Evolutionary conservation across 2,797 vertebrate genomes (phyloP).

Genomic region (Coranthus polyacanthus): DNA sequence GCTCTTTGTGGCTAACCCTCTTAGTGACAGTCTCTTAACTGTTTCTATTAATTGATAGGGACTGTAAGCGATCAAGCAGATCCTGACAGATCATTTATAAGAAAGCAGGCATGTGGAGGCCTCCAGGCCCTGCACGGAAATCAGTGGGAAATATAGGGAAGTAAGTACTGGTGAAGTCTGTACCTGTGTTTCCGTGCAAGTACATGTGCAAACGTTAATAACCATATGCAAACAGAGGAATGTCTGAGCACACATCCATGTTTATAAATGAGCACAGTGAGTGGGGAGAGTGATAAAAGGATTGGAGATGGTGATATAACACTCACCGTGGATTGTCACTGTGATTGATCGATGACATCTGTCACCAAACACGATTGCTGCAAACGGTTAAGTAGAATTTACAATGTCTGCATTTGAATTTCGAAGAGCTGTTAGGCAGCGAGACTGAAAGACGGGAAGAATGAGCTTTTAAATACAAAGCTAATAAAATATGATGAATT

Average conservation of each 20-base stretch:
- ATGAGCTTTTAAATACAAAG: neutral
- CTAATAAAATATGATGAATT: neutral
- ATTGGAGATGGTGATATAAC: slow-evolving; percentile 36
- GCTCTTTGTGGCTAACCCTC: slow-evolving; percentile 55
- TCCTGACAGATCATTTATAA: slow-evolving; percentile 23
- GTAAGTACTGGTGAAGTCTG: slow-evolving; percentile 11
- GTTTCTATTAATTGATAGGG: slow-evolving; percentile 69
- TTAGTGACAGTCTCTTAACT: slow-evolving; percentile 65
- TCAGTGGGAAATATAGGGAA: slow-evolving; percentile 8
- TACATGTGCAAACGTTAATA: neutral
- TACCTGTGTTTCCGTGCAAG: neutral
- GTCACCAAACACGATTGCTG: neutral
- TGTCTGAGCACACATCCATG: neutral
- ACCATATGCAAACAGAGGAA: neutral
- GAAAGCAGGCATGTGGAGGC: slow-evolving; percentile 16
- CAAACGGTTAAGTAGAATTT: neutral
- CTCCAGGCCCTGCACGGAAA: neutral
- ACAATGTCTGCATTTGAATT: neutral
- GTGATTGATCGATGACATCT: slow-evolving; percentile 27
- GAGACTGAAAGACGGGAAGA: neutral
- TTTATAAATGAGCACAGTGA: slow-evolving; percentile 6
- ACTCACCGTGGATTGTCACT: slow-evolving; percentile 25
- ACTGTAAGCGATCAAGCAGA: slow-evolving; percentile 46
- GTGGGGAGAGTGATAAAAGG: slow-evolving; percentile 30
- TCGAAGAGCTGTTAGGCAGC: neutral